Conservation (phyloP, 2,113 vertebrate genomes). For the Atherinomorus stipes region DNA sequence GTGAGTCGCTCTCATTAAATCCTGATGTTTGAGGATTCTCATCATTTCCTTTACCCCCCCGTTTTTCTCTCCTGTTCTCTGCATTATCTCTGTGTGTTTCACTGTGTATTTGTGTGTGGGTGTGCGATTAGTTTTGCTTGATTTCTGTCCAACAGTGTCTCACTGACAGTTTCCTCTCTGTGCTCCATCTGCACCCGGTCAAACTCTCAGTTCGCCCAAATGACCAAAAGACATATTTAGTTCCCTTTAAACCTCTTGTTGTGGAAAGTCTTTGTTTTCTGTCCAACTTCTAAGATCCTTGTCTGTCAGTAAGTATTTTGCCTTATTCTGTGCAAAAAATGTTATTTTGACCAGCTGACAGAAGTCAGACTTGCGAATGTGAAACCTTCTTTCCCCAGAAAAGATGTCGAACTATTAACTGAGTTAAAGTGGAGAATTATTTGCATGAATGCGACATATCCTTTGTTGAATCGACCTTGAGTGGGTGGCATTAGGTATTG, state of each 20-base stretch:
- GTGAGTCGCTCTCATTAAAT: too few species aligned
- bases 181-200: slow-evolving; percentile 53
- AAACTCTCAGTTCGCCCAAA: slow-evolving; percentile 35
- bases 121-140: slow-evolving; percentile 58
- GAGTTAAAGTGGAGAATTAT: too few species aligned
- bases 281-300: background rate
- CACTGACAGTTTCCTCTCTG: slow-evolving; percentile 52
- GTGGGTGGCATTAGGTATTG: too few species aligned
- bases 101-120: slow-evolving; percentile 58
- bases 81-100: slow-evolving; percentile 41
- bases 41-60: background rate
- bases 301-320: background rate
- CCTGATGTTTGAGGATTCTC: background rate
- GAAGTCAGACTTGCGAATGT: too few species aligned
- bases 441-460: too few species aligned
- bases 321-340: too few species aligned
- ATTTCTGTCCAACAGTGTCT: slow-evolving; percentile 60
- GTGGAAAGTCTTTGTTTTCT: background rate
- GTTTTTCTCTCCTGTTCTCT: slow-evolving; percentile 29
- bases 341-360: too few species aligned
- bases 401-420: too few species aligned
- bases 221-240: slow-evolving; percentile 35
- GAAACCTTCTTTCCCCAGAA: too few species aligned
- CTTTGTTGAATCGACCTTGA: too few species aligned
- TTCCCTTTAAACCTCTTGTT: background rate